A percentile compares a stretch with the other conserved stretches of the same genome.
These are phyloP conservation scores for Pimephales promelas DNA, from an alignment of 2,113 vertebrate species.

Conservation along the genomic window DNA sequence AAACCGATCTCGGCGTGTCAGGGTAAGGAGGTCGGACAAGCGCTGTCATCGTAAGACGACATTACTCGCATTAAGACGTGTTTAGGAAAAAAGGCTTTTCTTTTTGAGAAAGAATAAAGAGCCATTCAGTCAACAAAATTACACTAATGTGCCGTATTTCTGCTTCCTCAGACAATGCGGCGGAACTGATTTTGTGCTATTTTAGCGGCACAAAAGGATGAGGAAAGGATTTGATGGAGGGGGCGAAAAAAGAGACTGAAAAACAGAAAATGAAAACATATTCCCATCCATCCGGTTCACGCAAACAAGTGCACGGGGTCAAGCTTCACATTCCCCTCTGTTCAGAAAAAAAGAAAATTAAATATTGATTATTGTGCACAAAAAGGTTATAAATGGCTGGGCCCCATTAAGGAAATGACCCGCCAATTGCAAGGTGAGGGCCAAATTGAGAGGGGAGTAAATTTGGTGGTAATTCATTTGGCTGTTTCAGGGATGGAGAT, in stretches of 20 bases:
- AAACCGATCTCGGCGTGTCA: not conserved
- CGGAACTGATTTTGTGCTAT: conserved; percentile 6
- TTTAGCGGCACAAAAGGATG: not conserved
- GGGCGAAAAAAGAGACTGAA: not conserved
- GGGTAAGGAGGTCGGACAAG: conserved; percentile 41
- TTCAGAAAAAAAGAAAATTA: conserved; percentile 45
- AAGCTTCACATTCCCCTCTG: conserved; percentile 35
- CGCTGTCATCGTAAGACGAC: conserved; percentile 3
- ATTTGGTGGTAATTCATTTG: conserved; percentile 57
- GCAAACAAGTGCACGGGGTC: conserved; percentile 50
- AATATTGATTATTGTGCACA: conserved; percentile 54
- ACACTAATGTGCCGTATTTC: conserved; percentile 32
- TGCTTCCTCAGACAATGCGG: conserved; percentile 12
- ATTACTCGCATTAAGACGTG: conserved; percentile 32
- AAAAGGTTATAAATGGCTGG: conserved; percentile 54
- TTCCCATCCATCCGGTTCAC: conserved; percentile 26
- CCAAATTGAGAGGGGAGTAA: conserved; percentile 47
- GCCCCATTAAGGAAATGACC: conserved; percentile 59
- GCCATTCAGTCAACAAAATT: conserved; percentile 19
- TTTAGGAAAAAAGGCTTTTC: conserved; percentile 23
- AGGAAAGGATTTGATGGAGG: conserved; percentile 1
- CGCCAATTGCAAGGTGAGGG: conserved; percentile 50
- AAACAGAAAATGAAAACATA: not conserved
- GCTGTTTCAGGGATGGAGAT: conserved; percentile 40
- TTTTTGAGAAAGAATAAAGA: conserved; percentile 40